Evolutionary conservation across 1,140 invertebrate genomes (phyloP), one percentile per base, ranked within the genome.

Genomic region (Diabrotica virgifera): DNA sequence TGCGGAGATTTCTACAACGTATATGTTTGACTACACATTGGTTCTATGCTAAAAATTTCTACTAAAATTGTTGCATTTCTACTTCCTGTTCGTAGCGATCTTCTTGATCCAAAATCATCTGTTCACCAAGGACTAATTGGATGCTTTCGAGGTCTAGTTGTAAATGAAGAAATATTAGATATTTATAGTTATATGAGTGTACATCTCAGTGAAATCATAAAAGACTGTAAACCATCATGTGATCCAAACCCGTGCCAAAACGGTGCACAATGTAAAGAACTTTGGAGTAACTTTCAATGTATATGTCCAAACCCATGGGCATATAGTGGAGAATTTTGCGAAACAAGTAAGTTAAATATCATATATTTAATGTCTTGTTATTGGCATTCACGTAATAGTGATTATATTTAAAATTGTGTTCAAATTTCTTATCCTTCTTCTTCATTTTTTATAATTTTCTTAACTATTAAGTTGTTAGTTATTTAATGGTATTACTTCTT

Each of bases 121-220:
- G 91, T 93, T 4, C 87, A 88, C 62, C 90, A 94, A 82, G 94
- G 94, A 6, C 83, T 97, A 13, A 95, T 96, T 69, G 95, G 95
- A 7, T 97, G 95, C 78, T 94, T 97, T 77, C 85, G 94, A 73
- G 94, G 94, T 14, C 80, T 97, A 40, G 91, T 95, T 0, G 93
- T 96, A 11, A 96, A 96, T 76, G 91, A 92, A 13, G 90, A 93
- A 81, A 91, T 95, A 64, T 77, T 95, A 36, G 92, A 96, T 76
- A 92, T 97, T 66, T 93, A 94, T 77, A 91, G 90, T 72, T 95
- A 95, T 79, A 94, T 95, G 91, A 94, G 91, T n/a, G 90, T 94
- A 59, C 91, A 93, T 79, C 80, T 93, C 50, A 92, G 90, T 50
- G 91, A 94, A 80, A 94, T 97, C 62, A 93, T 94, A 50, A 92